Base-by-base conservation (phyloP, 2,888 invertebrate genomes). In the Incurvaria masculella region DNA sequence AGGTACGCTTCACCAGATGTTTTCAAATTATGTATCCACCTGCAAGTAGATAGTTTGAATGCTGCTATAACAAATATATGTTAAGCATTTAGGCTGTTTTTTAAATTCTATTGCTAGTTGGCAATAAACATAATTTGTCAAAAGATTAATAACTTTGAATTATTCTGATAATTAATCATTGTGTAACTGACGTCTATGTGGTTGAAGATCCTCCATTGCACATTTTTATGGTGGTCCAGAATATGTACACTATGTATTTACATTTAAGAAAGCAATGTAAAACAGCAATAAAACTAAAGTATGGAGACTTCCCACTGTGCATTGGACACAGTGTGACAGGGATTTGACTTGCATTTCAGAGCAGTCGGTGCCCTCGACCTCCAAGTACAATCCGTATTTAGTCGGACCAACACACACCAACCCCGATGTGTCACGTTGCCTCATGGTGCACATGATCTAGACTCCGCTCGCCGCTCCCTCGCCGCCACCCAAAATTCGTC, bases 371-470 rank as follows among this genome's bases (percentile, higher is more conserved):
- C 72, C 73, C 67, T 56, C 75, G 61, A 66, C 72, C 61, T 40
- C 45, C 62, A 72, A 66, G 71, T 67, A 62, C 74, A 74, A 70
- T 58, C 73, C 72, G 62, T 72, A 75, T 68, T 69, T 73, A 65
- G 76, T 69, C 56, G 76, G 74, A 56, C 74, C 78, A 61, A 79
- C 79, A 58, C 79, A 79, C 78, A 78, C 76, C 75, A 80, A 82
- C 63, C 82, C 82, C 63, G 83, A 83, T 67, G 79, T 81, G 66
- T 80, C 82, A 68, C 80, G 82, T 67, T 81, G 81, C 74, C 79
- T 82, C 72, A 81, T 82, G 82, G 81, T 79, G 64, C 82, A 83
- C 68, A 82, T 81, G 75, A 79, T 82, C 61, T 83, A 80, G 73
- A 63, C 10, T 21, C 23, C 8, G 21, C 10, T 21, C 21, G n/a